Base-by-base conservation (phyloP, 2,113 vertebrate species). In the Kryptolebias marmoratus region DNA sequence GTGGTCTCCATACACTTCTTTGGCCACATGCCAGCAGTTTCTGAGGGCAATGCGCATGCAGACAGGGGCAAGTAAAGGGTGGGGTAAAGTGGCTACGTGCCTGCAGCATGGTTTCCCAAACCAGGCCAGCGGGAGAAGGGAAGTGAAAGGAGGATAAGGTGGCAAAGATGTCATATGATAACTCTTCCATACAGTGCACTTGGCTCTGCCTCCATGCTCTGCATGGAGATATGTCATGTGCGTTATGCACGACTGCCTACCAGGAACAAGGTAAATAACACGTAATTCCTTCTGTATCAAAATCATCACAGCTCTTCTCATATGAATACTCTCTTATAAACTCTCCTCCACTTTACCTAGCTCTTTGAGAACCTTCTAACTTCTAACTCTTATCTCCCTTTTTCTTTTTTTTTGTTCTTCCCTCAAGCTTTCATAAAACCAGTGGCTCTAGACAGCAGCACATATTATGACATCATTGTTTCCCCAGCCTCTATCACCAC, bases 391-490 rank as follows among this genome's bases (percentile, higher is more conserved):
- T 32, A 30, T 49, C 66, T 57, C 18, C 45, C 56, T 57, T 66
- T 39, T 49, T 61, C 63, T 16, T 50, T 42, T 5, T 42, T 42
- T 10, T 6, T 42, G 7, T 53, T 63, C 66, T 47, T 56, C 18
- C 28, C 9, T 12, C 36, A 8, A 58, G 16, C 57, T 67, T 83
- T 49, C 67, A 68, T 71, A 48, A 75, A 69, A 67, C 49, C 71
- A 59, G 56, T 39, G 31, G 64, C 48, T 68, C 66, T 54, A 80
- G 68, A 82, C 67, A 73, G 65, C 53, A 68, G 77, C 64, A 60
- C 47, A 69, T 77, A 81, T 13, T 15, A 75, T 87, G 84, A 92
- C 87, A 90, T 92, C 86, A 92, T 70, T 79, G 80, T 90, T 90
- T 91, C 84, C 90, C 89, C 73, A 77, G 77, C 73, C 85, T 77